Evolutionary conservation across 2,888 invertebrate species (phyloP).

Genomic region (Taphrorychus bicolor): DNA sequence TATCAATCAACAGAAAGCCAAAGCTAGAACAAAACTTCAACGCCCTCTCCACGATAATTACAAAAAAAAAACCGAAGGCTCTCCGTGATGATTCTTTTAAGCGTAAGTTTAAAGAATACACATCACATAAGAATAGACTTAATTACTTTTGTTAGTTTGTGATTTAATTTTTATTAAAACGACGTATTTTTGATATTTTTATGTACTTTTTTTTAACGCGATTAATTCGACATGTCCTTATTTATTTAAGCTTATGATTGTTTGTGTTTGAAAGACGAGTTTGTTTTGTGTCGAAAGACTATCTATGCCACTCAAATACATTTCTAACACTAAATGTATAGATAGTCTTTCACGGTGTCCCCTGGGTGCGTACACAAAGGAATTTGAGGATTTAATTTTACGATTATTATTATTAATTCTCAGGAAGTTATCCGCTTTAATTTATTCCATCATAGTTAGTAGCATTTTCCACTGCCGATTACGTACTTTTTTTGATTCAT

Average conservation of each 20-base stretch:
- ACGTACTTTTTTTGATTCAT: no score
- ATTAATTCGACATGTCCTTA: slow-evolving; percentile 51
- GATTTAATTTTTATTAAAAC: slow-evolving; percentile 45
- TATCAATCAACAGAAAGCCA: no score
- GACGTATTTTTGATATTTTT: slow-evolving; percentile 57
- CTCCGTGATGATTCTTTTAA: not conserved
- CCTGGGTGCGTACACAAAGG: no score
- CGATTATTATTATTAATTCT: no score
- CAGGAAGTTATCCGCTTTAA: no score
- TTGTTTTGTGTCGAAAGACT: slow-evolving; percentile 16
- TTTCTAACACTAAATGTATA: no score
- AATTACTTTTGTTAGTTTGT: slow-evolving; percentile 45
- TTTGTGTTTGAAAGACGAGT: slow-evolving; percentile 39
- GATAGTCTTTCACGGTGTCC: no score
- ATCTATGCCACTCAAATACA: no score
- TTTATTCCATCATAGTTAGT: no score
- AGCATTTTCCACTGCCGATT: no score
- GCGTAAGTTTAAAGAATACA: slow-evolving; percentile 1
- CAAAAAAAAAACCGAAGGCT: slow-evolving; percentile 12
- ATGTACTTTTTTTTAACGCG: slow-evolving; percentile 50
- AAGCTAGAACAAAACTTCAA: no score
- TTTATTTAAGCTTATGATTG: slow-evolving; percentile 53
- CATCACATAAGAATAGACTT: slow-evolving; percentile 50
- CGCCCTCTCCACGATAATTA: not conserved
- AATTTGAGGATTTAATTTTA: no score